These are phyloP conservation scores for Microhierax caerulescens DNA, from an alignment of 2,797 vertebrate genomes.

Conservation along the genomic window DNA sequence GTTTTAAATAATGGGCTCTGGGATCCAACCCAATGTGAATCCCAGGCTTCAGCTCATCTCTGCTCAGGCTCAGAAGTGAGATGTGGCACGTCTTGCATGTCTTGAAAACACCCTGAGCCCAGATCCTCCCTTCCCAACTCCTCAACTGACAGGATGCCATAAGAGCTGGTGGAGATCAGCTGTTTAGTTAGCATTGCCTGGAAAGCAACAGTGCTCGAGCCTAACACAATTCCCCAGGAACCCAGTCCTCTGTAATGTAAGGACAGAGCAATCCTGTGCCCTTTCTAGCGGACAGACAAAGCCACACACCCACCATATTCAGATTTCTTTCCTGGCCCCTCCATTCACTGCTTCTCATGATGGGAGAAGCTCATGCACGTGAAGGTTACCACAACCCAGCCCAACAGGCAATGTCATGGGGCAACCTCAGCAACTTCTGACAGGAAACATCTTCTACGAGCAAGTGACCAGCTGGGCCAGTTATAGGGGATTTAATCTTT, in stretches of 20 bases:
- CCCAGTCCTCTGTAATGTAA: background rate
- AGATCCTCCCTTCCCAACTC: background rate
- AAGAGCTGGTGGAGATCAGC: background rate
- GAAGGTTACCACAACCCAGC: background rate
- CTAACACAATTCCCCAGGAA: background rate
- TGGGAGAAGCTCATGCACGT: background rate
- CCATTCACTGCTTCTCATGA: background rate
- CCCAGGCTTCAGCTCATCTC: background rate
- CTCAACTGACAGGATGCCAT: background rate
- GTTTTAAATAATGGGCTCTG: background rate
- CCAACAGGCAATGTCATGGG: background rate
- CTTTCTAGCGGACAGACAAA: background rate
- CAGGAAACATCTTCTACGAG: background rate
- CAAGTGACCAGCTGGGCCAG: background rate
- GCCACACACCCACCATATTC: background rate
- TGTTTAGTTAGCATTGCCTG: background rate
- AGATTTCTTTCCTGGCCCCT: background rate
- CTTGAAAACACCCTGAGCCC: slow-evolving; percentile 26
- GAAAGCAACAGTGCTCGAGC: background rate
- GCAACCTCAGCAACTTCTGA: background rate
- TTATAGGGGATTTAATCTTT: background rate
- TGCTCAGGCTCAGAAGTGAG: background rate
- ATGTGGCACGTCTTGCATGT: background rate
- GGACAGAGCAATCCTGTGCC: background rate
- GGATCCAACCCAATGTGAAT: background rate